phyloP scores from a whole-genome alignment of 2,888 invertebrate species.

The Mythimna lalbum region DNA sequence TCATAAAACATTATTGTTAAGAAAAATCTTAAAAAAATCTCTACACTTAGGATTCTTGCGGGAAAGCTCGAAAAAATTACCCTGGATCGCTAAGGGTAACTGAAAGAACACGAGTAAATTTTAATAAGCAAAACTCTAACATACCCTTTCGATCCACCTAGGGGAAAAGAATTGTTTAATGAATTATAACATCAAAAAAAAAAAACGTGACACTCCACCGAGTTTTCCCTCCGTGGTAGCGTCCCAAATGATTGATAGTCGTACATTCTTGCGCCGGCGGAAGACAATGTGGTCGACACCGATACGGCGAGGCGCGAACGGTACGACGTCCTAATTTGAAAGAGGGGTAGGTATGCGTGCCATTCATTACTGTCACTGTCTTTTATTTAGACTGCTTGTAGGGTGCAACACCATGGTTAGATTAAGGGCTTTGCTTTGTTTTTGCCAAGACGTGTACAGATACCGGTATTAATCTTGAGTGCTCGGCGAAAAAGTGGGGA shows the following conservation, averaged over 20 bases:
- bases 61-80: too few relatives aligned
- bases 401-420: constrained; percentile 14
- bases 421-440: constrained; percentile 9
- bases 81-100: too few relatives aligned
- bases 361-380: constrained; percentile 66
- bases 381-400: constrained; percentile 30
- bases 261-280: constrained; percentile 61
- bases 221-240: constrained; percentile 52
- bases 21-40: too few relatives aligned
- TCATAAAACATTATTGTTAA: too few relatives aligned
- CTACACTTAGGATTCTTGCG: too few relatives aligned
- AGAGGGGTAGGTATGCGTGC: constrained; percentile 51
- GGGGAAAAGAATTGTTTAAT: too few relatives aligned
- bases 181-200: too few relatives aligned
- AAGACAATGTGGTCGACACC: constrained; percentile 63
- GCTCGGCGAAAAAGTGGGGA: too few relatives aligned
- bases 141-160: too few relatives aligned
- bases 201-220: constrained; percentile 28
- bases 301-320: constrained; percentile 49
- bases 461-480: too few relatives aligned
- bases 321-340: constrained; percentile 68
- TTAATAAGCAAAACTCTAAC: too few relatives aligned
- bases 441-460: not conserved
- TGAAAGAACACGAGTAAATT: too few relatives aligned
- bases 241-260: constrained; percentile 69